Evolutionary conservation across 2,113 vertebrate genomes (phyloP).

Genomic region (Lasiurus borealis): DNA sequence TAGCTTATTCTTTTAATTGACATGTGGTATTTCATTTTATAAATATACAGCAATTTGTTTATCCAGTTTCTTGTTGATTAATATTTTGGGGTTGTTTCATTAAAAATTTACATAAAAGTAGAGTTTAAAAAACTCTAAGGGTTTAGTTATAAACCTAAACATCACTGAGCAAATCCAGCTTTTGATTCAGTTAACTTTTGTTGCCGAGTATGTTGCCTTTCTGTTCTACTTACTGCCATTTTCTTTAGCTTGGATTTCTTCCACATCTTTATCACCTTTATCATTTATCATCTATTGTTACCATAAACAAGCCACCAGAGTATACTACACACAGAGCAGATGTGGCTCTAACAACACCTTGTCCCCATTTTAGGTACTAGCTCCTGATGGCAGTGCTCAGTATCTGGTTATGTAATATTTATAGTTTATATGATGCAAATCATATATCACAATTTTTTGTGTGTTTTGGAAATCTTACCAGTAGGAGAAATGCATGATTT

Average conservation of each 20-base stretch:
- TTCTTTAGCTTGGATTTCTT: slow-evolving; percentile 37
- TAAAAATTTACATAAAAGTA: slow-evolving; percentile 13
- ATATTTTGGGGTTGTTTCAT: slow-evolving; percentile 4
- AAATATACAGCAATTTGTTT: slow-evolving; percentile 18
- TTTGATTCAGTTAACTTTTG: slow-evolving; percentile 45
- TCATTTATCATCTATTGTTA: slow-evolving; percentile 15
- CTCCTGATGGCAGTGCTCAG: background rate
- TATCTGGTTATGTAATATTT: slow-evolving; percentile 7
- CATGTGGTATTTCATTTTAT: slow-evolving; percentile 33
- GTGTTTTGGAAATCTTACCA: slow-evolving; percentile 37
- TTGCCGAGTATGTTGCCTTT: slow-evolving; percentile 19
- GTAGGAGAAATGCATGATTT: slow-evolving; percentile 34
- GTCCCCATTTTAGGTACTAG: background rate
- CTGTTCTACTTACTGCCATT: background rate
- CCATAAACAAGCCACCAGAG: background rate
- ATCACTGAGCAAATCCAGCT: slow-evolving; percentile 24
- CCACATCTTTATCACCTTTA: background rate
- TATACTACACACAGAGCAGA: background rate
- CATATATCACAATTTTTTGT: background rate
- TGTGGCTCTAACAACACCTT: background rate
- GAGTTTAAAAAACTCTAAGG: slow-evolving; percentile 24
- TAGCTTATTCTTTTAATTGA: slow-evolving; percentile 38
- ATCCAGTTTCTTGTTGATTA: background rate
- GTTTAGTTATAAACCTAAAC: slow-evolving; percentile 26
- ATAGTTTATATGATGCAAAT: background rate